phyloP scores from a whole-genome alignment of 2,797 vertebrate species.

The Microchirus variegatus region DNA sequence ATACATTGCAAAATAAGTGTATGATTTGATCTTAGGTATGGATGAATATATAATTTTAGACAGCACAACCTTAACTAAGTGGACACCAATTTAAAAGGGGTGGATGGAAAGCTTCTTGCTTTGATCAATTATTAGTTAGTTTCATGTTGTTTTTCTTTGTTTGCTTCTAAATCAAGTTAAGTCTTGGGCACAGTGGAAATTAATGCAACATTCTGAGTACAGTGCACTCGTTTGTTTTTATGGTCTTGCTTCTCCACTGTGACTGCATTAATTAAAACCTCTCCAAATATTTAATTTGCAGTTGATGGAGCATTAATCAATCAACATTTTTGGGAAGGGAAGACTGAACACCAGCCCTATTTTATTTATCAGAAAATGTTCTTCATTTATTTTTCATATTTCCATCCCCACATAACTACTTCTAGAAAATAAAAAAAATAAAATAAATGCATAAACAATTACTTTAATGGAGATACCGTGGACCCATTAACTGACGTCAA shows the following conservation, averaged over 20 bases:
- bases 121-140: too few relatives aligned
- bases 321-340: neutral
- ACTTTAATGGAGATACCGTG: slow-evolving; percentile 13
- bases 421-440: neutral
- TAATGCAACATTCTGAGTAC: slow-evolving; percentile 16
- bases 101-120: too few relatives aligned
- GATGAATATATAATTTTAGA: too few relatives aligned
- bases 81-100: too few relatives aligned
- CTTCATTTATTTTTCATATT: neutral
- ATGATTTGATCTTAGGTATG: too few relatives aligned
- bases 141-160: too few relatives aligned
- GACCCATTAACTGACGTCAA: slow-evolving; percentile 24
- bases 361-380: neutral
- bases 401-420: neutral
- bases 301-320: slow-evolving; percentile 2
- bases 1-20: too few relatives aligned
- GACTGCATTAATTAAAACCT: neutral
- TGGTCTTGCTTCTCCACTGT: neutral
- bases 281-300: slow-evolving; percentile 3
- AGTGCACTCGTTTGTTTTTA: neutral
- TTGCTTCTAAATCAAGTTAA: neutral
- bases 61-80: too few relatives aligned
- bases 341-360: neutral
- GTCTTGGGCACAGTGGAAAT: slow-evolving; percentile 6
- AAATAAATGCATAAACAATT: neutral